These are phyloP conservation scores for Chrysodeixis includens DNA, from an alignment of 2,888 invertebrate genomes.

Conservation along the genomic window DNA sequence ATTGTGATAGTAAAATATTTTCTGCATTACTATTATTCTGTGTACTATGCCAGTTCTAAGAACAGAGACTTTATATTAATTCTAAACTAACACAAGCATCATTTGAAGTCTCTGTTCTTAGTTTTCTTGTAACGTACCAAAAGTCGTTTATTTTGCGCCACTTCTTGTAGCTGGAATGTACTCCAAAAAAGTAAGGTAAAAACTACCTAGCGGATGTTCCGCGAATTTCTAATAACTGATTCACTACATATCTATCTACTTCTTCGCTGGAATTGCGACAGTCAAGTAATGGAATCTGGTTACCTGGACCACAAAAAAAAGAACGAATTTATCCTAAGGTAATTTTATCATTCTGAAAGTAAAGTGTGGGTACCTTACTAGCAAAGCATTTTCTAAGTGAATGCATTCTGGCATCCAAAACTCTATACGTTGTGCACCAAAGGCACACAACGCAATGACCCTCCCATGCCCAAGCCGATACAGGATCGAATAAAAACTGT, in stretches of 20 bases:
- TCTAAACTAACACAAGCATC: conserved; percentile 9
- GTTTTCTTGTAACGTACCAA: not conserved
- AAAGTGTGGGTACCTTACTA: no score
- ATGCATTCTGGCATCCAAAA: not conserved
- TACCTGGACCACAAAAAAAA: not conserved
- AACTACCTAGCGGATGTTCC: not conserved
- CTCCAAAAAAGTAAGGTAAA: not conserved
- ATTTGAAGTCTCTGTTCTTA: not conserved
- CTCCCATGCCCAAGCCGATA: not conserved
- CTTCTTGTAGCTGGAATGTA: not conserved
- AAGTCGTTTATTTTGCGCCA: not conserved
- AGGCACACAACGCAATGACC: not conserved
- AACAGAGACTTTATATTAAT: conserved; percentile 4
- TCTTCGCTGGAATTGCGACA: not conserved
- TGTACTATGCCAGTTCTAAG: not conserved
- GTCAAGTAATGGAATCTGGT: not conserved
- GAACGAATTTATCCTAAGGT: not conserved
- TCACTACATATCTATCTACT: not conserved
- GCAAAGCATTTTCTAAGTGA: no score
- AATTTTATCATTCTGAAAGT: no score
- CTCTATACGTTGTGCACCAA: not conserved
- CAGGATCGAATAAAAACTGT: conserved; percentile 4
- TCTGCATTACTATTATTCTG: not conserved
- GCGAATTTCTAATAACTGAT: not conserved
- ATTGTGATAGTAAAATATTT: not conserved